Evolutionary conservation across 2,113 vertebrate genomes (phyloP).

Genomic region (Dendrocopos noguchii): DNA sequence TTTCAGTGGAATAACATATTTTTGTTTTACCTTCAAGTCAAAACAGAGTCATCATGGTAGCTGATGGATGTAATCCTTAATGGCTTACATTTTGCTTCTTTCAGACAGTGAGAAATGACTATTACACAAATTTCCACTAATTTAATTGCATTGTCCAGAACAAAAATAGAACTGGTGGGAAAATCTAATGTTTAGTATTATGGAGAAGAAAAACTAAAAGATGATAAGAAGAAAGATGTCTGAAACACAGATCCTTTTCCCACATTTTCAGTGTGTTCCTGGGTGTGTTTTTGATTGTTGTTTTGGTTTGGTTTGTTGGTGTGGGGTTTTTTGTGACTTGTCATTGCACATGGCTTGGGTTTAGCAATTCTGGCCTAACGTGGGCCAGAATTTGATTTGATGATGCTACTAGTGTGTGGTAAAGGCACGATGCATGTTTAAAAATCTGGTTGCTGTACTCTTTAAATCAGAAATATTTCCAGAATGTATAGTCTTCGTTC

Average conservation of each 20-base stretch:
- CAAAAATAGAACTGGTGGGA: neutral
- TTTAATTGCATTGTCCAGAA: neutral
- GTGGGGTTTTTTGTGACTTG: neutral
- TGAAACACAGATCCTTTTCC: neutral
- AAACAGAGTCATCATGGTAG: neutral
- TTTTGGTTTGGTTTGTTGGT: neutral
- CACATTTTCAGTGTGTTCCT: neutral
- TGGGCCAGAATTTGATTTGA: neutral
- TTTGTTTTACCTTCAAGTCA: neutral
- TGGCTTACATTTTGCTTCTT: constrained; percentile 3
- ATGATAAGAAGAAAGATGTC: neutral
- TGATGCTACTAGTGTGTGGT: neutral
- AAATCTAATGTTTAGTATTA: neutral
- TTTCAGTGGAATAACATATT: neutral
- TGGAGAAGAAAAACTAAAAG: neutral
- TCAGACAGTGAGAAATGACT: constrained; percentile 15
- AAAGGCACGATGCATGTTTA: neutral
- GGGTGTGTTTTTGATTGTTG: too few species aligned
- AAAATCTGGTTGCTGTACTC: neutral
- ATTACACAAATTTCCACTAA: neutral
- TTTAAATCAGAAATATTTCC: neutral
- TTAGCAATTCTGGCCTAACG: neutral
- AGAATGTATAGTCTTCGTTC: neutral
- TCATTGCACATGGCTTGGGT: neutral
- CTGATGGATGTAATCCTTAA: neutral